Evolutionary conservation across 2,797 vertebrate species (phyloP).

Genomic region (Sebastes wilsoni): DNA sequence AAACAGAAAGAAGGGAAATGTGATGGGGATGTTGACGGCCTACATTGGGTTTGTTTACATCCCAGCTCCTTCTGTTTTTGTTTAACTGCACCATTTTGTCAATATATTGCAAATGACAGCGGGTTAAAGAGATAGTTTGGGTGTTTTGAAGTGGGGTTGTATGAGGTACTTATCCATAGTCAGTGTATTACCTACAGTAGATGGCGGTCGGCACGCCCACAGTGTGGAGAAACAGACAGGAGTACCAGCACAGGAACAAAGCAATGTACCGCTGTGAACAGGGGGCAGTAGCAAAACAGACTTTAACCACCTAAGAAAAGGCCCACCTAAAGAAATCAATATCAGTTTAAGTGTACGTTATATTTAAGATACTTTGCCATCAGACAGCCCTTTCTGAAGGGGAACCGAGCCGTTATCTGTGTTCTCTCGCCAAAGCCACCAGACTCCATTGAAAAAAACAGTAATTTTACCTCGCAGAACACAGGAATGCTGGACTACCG

Average conservation of each 20-base stretch:
- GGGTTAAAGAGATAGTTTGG: neutral
- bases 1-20: neutral
- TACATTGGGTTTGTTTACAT: neutral
- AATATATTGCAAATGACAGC: constrained; percentile 1
- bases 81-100: neutral
- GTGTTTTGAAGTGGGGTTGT: neutral
- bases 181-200: neutral
- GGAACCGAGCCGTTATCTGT: too few species aligned
- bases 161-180: neutral
- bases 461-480: too few species aligned
- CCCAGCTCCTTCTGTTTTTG: neutral
- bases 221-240: neutral
- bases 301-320: too few species aligned
- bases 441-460: too few species aligned
- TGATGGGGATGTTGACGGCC: neutral
- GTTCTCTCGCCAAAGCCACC: too few species aligned
- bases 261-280: neutral
- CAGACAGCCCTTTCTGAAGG: too few species aligned
- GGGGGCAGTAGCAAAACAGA: too few species aligned
- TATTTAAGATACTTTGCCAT: too few species aligned
- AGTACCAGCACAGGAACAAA: neutral
- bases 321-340: too few species aligned
- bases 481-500: too few species aligned
- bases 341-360: too few species aligned
- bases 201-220: neutral